Evolutionary conservation across 2,888 invertebrate species (phyloP).

Genomic region (Phaonia tiefii): DNA sequence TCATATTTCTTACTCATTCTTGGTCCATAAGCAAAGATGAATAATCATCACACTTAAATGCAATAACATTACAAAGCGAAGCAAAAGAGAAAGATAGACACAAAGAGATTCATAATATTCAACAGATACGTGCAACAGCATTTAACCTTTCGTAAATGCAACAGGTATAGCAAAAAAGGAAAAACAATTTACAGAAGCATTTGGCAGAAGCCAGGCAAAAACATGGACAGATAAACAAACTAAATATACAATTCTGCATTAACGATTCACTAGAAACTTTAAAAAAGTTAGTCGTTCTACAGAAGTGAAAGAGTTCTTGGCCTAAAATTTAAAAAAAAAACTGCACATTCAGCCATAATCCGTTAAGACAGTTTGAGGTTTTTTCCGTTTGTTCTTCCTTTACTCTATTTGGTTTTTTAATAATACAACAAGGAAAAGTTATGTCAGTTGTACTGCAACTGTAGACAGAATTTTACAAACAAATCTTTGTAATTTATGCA

Average conservation of each 20-base stretch:
- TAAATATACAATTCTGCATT: neutral
- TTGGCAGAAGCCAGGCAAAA: neutral
- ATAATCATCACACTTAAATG: constrained; percentile 10
- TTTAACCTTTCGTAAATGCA: constrained; percentile 46
- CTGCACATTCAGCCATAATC: constrained; percentile 17
- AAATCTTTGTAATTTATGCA: too few relatives aligned
- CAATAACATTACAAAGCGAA: neutral
- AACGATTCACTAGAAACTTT: neutral
- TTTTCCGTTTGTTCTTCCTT: neutral
- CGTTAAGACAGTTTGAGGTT: constrained; percentile 30
- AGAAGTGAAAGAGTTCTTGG: neutral
- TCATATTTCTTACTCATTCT: neutral
- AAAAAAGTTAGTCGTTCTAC: neutral
- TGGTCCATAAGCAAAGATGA: neutral
- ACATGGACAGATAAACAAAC: neutral
- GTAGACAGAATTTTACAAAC: too few relatives aligned
- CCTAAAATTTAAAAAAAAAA: neutral
- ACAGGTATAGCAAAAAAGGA: neutral
- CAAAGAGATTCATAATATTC: neutral
- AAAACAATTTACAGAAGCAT: constrained; percentile 24
- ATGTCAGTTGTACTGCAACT: too few relatives aligned
- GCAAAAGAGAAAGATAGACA: neutral
- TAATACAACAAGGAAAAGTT: too few relatives aligned
- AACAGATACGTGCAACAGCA: constrained; percentile 19
- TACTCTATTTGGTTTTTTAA: too few relatives aligned